phyloP scores from a whole-genome alignment of 2,113 vertebrate species.

The Corapipo altera region DNA sequence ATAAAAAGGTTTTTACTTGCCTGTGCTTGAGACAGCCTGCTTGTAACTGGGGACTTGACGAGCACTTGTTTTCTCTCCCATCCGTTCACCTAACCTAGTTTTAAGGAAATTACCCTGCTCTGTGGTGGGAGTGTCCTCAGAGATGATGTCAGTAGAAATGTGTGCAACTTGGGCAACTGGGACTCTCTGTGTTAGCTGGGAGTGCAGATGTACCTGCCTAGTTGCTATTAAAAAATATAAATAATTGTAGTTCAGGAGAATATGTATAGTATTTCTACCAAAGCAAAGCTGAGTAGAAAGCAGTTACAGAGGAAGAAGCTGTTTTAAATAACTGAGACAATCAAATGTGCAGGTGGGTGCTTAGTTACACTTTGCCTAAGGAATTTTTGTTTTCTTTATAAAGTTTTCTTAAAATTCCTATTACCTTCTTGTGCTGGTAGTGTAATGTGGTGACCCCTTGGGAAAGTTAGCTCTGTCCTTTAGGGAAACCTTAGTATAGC shows the following conservation, averaged over 20 bases:
- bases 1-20: neutral
- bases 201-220: neutral
- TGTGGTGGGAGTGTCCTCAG: neutral
- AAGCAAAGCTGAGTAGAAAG: neutral
- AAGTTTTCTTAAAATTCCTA: neutral
- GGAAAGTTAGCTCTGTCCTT: neutral
- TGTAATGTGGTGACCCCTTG: neutral
- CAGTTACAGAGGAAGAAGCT: neutral
- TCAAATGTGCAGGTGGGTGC: neutral
- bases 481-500: neutral
- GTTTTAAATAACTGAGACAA: neutral
- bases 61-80: neutral
- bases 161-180: neutral
- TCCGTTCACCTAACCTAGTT: neutral
- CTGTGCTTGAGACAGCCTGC: neutral
- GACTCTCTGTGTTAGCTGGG: neutral
- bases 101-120: neutral
- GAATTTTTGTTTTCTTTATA: neutral
- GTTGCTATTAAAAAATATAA: neutral
- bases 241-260: neutral
- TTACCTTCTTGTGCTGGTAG: neutral
- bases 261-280: neutral
- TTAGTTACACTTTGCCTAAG: neutral
- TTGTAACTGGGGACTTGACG: neutral
- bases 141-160: neutral